Conservation (phyloP, 2,888 invertebrate species). For the Rhagium mordax region DNA sequence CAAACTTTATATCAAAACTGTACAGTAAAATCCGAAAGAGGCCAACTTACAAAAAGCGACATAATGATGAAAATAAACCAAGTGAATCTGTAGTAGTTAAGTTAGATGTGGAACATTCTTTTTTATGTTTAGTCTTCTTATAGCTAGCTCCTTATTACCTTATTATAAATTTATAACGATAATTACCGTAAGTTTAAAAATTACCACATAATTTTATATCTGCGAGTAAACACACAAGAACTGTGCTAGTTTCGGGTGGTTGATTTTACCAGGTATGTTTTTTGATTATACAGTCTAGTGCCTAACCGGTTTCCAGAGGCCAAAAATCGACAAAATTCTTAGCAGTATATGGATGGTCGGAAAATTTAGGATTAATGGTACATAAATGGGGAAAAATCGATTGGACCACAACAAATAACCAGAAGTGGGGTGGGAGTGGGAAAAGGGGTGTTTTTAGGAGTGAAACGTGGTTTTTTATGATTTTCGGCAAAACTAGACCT, state of each 20-base stretch:
- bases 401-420: too few relatives aligned
- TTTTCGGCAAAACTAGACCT: too few relatives aligned
- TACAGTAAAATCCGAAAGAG: neutral
- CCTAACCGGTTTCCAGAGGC: too few relatives aligned
- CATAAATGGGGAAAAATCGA: too few relatives aligned
- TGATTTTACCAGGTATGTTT: neutral
- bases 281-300: too few relatives aligned
- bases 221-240: neutral
- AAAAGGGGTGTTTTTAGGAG: too few relatives aligned
- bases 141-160: neutral
- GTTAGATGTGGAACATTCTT: neutral
- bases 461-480: too few relatives aligned
- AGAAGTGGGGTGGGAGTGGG: too few relatives aligned
- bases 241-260: neutral
- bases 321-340: too few relatives aligned
- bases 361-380: too few relatives aligned
- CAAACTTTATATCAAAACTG: neutral
- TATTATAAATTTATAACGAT: neutral
- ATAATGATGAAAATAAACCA: neutral
- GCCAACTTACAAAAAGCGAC: neutral
- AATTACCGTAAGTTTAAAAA: neutral
- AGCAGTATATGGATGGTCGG: too few relatives aligned
- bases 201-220: neutral
- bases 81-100: neutral
- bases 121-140: neutral